Conservation (phyloP, 2,888 invertebrate species). For the Cynaeus angustus region DNA sequence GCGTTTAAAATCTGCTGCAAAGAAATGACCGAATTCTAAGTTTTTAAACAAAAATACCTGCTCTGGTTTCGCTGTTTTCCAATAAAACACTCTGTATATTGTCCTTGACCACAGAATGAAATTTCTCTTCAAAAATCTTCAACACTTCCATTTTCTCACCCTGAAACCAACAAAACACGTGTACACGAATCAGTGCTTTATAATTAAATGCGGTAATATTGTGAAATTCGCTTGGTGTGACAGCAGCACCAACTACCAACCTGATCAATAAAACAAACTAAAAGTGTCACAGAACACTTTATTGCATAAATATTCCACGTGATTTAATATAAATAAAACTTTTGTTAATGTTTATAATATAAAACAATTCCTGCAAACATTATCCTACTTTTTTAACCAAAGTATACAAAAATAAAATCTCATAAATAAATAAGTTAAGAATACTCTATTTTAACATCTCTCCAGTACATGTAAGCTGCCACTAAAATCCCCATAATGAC, state of each 20-base stretch:
- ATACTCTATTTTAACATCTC: conserved; percentile 58
- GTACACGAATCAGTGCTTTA: not conserved
- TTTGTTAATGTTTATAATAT: conserved; percentile 8
- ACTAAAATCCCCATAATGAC: conserved; percentile 72
- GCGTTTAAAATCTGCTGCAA: too few species aligned
- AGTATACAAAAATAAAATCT: conserved; percentile 15
- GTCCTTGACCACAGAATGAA: conserved; percentile 60
- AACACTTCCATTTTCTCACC: conserved; percentile 57
- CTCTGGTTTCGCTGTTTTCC: conserved; percentile 52
- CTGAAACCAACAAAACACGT: conserved; percentile 5
- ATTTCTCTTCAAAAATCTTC: conserved; percentile 64
- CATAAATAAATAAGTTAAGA: conserved; percentile 19
- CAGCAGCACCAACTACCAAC: not conserved
- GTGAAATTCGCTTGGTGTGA: conserved; percentile 14
- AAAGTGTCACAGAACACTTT: conserved; percentile 5
- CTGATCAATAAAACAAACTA: not conserved
- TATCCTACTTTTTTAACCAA: not conserved
- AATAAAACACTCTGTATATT: conserved; percentile 60
- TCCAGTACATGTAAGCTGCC: conserved; percentile 69
- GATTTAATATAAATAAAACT: conserved; percentile 21
- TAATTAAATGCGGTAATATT: conserved; percentile 1
- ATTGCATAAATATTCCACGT: conserved; percentile 7
- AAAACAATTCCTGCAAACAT: not conserved
- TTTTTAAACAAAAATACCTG: too few species aligned
- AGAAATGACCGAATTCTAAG: too few species aligned